Conservation (phyloP, 1,140 invertebrate species). For the Drosophila bocki region DNA sequence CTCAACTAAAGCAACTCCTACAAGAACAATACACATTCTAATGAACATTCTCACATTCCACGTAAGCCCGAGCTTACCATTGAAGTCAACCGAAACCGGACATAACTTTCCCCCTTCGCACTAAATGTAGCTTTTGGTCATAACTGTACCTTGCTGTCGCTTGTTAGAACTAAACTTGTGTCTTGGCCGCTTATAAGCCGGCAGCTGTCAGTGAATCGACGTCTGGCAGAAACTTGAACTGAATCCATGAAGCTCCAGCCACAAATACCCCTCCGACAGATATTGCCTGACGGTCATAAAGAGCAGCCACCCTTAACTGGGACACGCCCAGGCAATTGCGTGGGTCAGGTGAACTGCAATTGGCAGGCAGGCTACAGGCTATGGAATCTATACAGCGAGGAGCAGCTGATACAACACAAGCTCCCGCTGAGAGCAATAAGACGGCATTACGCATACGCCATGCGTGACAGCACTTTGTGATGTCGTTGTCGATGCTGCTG, state of each 20-base stretch:
- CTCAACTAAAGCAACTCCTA: neutral
- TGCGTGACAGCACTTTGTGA: constrained; percentile 54
- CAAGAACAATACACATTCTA: neutral
- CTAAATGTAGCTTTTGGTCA: constrained; percentile 31
- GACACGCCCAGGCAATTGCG: constrained; percentile 62
- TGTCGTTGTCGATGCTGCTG: neutral
- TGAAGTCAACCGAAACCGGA: constrained; percentile 7
- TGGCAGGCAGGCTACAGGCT: constrained; percentile 58
- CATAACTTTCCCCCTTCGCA: neutral
- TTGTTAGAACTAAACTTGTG: neutral
- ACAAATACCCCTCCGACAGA: neutral
- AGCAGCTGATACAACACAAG: constrained; percentile 42
- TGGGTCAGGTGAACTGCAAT: constrained; percentile 72
- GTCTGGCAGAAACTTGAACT: constrained; percentile 25
- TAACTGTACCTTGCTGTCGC: constrained; percentile 36
- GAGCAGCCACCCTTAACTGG: constrained; percentile 32
- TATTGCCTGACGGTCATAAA: constrained; percentile 38
- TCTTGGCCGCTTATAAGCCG: constrained; percentile 9
- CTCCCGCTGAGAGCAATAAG: constrained; percentile 13
- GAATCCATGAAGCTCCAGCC: neutral
- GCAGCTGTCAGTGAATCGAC: constrained; percentile 33
- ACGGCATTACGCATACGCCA: constrained; percentile 60
- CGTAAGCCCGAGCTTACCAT: neutral
- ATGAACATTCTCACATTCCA: neutral
- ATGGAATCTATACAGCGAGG: constrained; percentile 7